phyloP scores from a whole-genome alignment of 2,113 vertebrate species.

The Paradoxurus hermaphroditus region DNA sequence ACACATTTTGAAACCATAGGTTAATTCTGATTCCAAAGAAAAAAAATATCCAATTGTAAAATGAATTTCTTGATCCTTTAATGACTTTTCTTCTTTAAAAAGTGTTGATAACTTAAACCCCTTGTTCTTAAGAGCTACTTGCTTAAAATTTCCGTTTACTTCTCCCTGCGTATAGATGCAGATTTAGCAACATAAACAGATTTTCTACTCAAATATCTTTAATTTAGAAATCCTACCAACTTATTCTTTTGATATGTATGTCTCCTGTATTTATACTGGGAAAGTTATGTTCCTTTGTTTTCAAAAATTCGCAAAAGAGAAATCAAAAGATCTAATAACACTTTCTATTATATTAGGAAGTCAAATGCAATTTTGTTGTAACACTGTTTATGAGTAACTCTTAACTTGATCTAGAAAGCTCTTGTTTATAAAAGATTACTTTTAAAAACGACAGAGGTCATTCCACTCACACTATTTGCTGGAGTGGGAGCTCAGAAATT shows the following conservation, averaged over 20 bases:
- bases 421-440: background rate
- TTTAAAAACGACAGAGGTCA: background rate
- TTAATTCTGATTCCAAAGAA: background rate
- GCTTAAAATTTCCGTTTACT: background rate
- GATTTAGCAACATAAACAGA: background rate
- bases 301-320: background rate
- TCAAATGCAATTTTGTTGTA: background rate
- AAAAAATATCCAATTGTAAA: background rate
- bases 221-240: background rate
- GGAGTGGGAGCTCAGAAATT: background rate
- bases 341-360: background rate
- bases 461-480: background rate
- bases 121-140: background rate
- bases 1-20: background rate
- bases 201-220: background rate
- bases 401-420: background rate
- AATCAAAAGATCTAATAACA: background rate
- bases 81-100: background rate
- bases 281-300: background rate
- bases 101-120: background rate
- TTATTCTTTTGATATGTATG: background rate
- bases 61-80: background rate
- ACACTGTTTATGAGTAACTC: background rate
- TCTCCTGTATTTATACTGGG: background rate
- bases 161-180: background rate